Evolutionary conservation across 2,113 vertebrate genomes (phyloP).

Genomic region (Eurypyga helias): DNA sequence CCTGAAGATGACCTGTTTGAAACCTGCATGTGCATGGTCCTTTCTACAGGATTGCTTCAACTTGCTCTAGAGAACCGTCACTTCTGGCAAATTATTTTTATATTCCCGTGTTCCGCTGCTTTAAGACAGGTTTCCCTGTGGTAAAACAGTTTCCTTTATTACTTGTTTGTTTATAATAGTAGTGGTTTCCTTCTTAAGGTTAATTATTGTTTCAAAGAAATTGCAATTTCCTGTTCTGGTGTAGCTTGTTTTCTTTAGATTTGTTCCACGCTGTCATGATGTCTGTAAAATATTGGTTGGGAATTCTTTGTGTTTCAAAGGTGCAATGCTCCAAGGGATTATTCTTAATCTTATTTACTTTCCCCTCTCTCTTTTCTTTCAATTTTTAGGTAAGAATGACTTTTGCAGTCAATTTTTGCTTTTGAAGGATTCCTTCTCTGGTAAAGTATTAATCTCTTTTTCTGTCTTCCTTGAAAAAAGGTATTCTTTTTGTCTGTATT

Average conservation of each 20-base stretch:
- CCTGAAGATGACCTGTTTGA: background rate
- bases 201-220: conserved; percentile 67
- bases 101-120: background rate
- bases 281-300: background rate
- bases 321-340: background rate
- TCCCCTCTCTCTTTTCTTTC: conserved; percentile 1
- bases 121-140: background rate
- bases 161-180: conserved; percentile 50
- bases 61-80: background rate
- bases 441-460: conserved; percentile 67
- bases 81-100: background rate
- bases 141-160: conserved; percentile 23
- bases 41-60: background rate
- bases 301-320: conserved; percentile 1
- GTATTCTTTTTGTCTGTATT: background rate
- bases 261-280: conserved; percentile 17
- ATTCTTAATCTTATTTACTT: background rate
- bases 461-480: background rate
- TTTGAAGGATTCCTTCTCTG: conserved; percentile 51
- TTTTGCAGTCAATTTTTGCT: conserved; percentile 5
- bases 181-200: conserved; percentile 39
- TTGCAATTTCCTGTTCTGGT: conserved; percentile 53
- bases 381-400: conserved; percentile 73
- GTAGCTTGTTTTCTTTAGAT: conserved; percentile 51
- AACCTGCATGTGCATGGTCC: background rate